A percentile compares a stretch with the other conserved stretches of the same genome.
Conservation (phyloP, 1,140 invertebrate species). For the Lasaia peninsularis region DNA sequence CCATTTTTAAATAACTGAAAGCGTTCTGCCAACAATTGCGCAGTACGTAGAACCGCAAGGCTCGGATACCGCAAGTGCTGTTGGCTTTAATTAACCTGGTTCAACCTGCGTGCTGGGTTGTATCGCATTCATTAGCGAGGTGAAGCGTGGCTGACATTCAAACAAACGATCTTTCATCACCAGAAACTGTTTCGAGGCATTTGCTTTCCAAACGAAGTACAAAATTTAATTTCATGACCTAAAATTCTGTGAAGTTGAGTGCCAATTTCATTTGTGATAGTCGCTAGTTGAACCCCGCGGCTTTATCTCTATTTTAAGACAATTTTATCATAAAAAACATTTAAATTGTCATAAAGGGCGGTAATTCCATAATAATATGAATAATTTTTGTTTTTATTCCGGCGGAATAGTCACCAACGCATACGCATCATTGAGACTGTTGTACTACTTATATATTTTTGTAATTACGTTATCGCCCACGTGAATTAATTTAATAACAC, state of each 20-base stretch:
- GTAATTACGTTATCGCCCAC: no score
- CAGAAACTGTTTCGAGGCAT: conserved; percentile 8
- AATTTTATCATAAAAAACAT: no score
- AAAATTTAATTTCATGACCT: background rate
- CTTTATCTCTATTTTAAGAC: no score
- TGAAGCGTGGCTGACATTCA: conserved; percentile 4
- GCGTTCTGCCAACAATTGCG: background rate
- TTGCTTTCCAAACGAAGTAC: background rate
- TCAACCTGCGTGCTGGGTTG: conserved; percentile 1
- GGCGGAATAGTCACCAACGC: no score
- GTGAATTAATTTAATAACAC: no score
- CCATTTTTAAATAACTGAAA: conserved; percentile 5
- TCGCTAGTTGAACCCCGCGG: no score
- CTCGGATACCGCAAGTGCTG: background rate
- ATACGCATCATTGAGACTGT: no score
- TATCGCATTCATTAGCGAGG: conserved; percentile 5
- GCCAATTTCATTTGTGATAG: no score
- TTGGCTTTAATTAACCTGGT: conserved; percentile 1
- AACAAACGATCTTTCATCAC: conserved; percentile 10
- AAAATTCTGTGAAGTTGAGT: background rate
- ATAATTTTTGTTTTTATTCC: no score
- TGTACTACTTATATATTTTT: no score
- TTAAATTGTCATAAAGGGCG: no score
- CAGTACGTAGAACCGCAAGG: background rate
- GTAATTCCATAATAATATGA: no score